phyloP scores from a whole-genome alignment of 2,888 invertebrate species.

The Epistrophe grossulariae region DNA sequence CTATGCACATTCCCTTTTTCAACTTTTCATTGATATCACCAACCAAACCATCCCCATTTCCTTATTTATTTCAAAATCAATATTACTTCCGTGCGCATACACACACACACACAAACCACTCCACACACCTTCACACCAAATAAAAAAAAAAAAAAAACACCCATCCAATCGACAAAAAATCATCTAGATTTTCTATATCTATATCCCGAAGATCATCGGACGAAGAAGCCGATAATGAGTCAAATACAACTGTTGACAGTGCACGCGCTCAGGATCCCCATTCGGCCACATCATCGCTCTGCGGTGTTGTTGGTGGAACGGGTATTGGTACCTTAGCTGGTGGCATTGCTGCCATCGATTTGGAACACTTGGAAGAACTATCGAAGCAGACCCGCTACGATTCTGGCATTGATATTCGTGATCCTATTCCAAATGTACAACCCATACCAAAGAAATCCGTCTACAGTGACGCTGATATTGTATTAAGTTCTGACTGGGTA shows the following conservation, averaged over 20 bases:
- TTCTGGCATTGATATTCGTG: conserved; percentile 94
- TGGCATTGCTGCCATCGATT: conserved; percentile 81
- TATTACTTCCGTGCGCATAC: conserved; percentile 4
- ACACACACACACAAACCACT: conserved; percentile 19
- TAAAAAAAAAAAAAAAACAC: conserved; percentile 38
- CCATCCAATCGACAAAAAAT: conserved; percentile 76
- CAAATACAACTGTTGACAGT: conserved; percentile 82
- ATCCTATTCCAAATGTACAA: conserved; percentile 88
- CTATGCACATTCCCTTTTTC: conserved; percentile 22
- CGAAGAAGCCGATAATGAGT: conserved; percentile 83
- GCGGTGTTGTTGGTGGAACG: conserved; percentile 77
- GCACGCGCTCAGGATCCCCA: conserved; percentile 81
- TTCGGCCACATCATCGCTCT: conserved; percentile 80
- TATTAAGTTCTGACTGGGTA: conserved; percentile 93
- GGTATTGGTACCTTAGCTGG: conserved; percentile 65
- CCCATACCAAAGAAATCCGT: conserved; percentile 86
- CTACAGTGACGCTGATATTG: conserved; percentile 95
- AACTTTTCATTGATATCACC: not conserved
- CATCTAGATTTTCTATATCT: conserved; percentile 82
- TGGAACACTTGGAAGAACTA: conserved; percentile 86
- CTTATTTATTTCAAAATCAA: conserved; percentile 4
- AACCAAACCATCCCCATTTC: not conserved
- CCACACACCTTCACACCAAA: conserved; percentile 31
- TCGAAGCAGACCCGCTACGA: conserved; percentile 94
- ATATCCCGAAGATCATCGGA: conserved; percentile 84